A percentile compares a stretch with the other conserved stretches of the same genome.
Evolutionary conservation across 2,797 vertebrate species (phyloP).

Genomic region (Anguilla obscura): DNA sequence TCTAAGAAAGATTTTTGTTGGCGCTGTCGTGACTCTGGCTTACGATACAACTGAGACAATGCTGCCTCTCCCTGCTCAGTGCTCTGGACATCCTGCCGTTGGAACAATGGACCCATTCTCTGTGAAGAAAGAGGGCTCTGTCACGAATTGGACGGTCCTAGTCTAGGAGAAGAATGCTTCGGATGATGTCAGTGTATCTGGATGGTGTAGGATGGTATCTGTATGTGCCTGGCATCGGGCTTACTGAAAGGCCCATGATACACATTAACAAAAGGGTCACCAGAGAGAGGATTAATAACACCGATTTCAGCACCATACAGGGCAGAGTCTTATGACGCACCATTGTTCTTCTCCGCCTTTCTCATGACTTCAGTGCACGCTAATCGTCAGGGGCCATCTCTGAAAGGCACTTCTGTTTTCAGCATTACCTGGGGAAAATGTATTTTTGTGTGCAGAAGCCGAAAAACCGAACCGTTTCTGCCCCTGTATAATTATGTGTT

Average conservation of each 20-base stretch:
- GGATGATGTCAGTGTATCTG: constrained; percentile 31
- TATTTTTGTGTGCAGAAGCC: background rate
- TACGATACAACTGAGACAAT: constrained; percentile 11
- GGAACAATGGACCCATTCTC: constrained; percentile 66
- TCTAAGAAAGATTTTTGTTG: constrained; percentile 1
- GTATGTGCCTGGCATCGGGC: constrained; percentile 25
- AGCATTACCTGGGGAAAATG: constrained; percentile 27
- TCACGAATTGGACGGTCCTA: constrained; percentile 35
- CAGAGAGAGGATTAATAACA: constrained; percentile 27
- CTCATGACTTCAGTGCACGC: constrained; percentile 9
- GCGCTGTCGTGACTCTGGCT: background rate
- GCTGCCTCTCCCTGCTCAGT: constrained; percentile 25
- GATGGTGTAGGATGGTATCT: constrained; percentile 27
- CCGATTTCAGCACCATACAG: constrained; percentile 16
- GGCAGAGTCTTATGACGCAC: constrained; percentile 14
- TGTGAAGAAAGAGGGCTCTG: constrained; percentile 58
- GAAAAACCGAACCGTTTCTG: background rate
- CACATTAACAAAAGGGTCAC: constrained; percentile 26
- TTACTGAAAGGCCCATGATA: constrained; percentile 20
- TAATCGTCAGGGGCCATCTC: constrained; percentile 5
- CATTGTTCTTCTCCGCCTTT: constrained; percentile 2
- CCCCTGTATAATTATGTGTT: background rate
- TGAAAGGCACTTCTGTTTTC: constrained; percentile 12
- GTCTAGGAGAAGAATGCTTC: constrained; percentile 25
- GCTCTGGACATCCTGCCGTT: constrained; percentile 46